These are phyloP conservation scores for Vespertilio murinus DNA, from an alignment of 2,797 vertebrate species.

Conservation along the genomic window DNA sequence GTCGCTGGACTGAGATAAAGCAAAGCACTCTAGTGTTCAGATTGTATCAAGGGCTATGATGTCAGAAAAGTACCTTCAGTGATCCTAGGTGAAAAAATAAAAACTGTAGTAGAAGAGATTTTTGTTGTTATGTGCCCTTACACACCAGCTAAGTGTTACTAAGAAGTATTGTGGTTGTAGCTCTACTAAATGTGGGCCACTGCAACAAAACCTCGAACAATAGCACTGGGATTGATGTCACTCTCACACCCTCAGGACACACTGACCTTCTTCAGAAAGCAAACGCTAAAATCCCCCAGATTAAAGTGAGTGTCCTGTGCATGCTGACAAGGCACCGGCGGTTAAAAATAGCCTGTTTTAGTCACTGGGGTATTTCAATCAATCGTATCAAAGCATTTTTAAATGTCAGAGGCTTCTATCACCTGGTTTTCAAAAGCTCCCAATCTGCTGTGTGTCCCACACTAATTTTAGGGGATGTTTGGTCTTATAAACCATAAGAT, in stretches of 20 bases:
- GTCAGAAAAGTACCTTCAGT: neutral
- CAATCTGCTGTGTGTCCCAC: neutral
- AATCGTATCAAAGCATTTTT: conserved; percentile 56
- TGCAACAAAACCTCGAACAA: conserved; percentile 17
- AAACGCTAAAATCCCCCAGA: neutral
- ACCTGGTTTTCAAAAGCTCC: neutral
- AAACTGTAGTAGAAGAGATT: neutral
- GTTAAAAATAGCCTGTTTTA: conserved; percentile 38
- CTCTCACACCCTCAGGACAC: neutral
- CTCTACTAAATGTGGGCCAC: neutral
- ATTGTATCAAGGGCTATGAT: neutral
- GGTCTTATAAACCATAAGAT: neutral
- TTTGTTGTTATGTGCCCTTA: neutral
- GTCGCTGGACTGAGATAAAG: neutral
- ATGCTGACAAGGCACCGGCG: neutral
- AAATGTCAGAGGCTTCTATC: conserved; percentile 40
- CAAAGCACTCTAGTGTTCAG: neutral
- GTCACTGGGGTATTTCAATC: conserved; percentile 12
- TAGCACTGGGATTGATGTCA: neutral
- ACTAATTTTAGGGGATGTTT: neutral
- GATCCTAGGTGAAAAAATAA: neutral
- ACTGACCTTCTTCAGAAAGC: conserved; percentile 36
- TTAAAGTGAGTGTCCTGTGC: neutral
- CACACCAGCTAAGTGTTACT: neutral
- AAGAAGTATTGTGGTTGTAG: conserved; percentile 18